Base-by-base conservation (phyloP, 2,888 invertebrate species). In the Anthrax anthrax region DNA sequence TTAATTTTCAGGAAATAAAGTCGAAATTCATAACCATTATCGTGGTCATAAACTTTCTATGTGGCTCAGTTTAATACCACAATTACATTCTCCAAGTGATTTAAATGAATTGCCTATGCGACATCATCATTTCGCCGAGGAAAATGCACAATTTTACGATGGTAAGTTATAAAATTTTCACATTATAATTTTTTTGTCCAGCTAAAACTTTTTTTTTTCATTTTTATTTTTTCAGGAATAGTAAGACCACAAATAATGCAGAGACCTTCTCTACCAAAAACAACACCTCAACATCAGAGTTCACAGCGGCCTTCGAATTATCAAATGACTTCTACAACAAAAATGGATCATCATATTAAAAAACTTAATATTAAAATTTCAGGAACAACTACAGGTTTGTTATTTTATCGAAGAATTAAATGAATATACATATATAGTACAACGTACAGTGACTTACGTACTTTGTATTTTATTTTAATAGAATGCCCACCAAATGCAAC, bases 31-130 rank as follows among this genome's bases (percentile, higher is more conserved):
- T 54, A 86, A 87, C 60, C 94, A 94, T 69, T 95, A 92, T 69
- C 78, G 92, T 37, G 91, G 92, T 39, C 91, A 92, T 72, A 89
- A 91, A 70, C 81, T 92, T 76, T 89, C 91, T 36, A 75, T 91
- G 62, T 94, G 92, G 92, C 70, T 91, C 51, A 88, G 90, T 55
- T 75, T 91, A 44, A 84, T 91, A 61, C 91, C 91, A 44, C 89
- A 91, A 63, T 75, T 94, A 45, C 91, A 92, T 64, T 75, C 84
- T 49, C 86, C 89, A 13, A 88, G 89, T 18, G 77, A 78, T 52
- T 70, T 75, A 12, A 77, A 77, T 52, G 88, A 88, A 60, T 80
- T 86, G 51, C 84, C 83, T 50, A 87, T 89, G 83, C 74, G 85
- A 37, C 86, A 88, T 64, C 87, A 89, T 64, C 90, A 91, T 64